A percentile compares a stretch with the other conserved stretches of the same genome.
Conservation (phyloP, 2,797 vertebrate genomes). For the Clarias fuscus region DNA sequence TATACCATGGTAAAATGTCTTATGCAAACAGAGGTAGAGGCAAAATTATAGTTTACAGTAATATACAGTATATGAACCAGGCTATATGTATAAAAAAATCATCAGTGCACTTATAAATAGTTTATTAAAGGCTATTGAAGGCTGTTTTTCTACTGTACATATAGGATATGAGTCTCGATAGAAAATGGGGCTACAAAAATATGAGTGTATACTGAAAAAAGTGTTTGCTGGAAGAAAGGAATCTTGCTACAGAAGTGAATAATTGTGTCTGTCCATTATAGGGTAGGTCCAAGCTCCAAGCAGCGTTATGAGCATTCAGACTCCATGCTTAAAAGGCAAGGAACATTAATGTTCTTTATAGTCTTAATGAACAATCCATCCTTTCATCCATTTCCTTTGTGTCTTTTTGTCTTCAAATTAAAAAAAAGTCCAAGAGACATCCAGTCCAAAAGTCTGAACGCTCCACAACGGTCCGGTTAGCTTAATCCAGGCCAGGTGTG, state of each 20-base stretch:
- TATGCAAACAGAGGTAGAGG: neutral
- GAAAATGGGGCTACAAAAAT: slow-evolving; percentile 57
- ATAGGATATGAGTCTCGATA: slow-evolving; percentile 49
- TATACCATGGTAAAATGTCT: too few species aligned
- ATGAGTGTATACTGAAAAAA: slow-evolving; percentile 41
- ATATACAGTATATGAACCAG: neutral
- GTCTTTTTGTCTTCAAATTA: slow-evolving; percentile 6
- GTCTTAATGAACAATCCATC: slow-evolving; percentile 10
- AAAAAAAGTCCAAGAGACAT: slow-evolving; percentile 16
- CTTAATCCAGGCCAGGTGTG: slow-evolving; percentile 22
- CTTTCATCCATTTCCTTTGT: neutral
- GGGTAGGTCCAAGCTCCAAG: slow-evolving; percentile 19
- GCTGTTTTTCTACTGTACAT: slow-evolving; percentile 48
- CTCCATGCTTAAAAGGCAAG: neutral
- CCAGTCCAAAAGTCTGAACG: slow-evolving; percentile 32
- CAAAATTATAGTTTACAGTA: neutral
- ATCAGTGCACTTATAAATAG: slow-evolving; percentile 42
- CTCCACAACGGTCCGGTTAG: slow-evolving; percentile 7
- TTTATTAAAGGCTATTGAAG: slow-evolving; percentile 58
- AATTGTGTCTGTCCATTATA: slow-evolving; percentile 42
- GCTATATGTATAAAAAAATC: neutral
- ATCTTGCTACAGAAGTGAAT: slow-evolving; percentile 46
- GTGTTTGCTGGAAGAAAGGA: slow-evolving; percentile 45
- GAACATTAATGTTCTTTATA: neutral
- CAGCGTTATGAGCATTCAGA: neutral